Evolutionary conservation across 2,113 vertebrate species (phyloP).

Genomic region (Balaenoptera acutorostrata): DNA sequence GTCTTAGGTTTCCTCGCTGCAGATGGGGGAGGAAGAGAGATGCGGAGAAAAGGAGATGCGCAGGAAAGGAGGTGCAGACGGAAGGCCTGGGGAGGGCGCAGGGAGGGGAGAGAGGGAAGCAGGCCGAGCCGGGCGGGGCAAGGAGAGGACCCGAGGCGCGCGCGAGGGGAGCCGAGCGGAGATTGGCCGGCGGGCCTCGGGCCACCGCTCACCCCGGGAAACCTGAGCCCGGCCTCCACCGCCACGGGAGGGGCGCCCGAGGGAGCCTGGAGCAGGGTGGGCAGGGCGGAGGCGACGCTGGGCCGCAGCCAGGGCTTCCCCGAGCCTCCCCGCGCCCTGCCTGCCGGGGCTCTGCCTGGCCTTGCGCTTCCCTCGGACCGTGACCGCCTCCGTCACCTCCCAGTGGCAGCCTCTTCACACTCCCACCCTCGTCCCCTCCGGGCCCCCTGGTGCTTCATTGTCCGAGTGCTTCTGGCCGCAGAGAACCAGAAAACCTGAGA

Average conservation of each 20-base stretch:
- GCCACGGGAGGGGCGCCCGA: background rate
- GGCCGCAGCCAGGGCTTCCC: background rate
- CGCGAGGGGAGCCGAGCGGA: rapidly evolving
- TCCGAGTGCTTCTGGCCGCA: background rate
- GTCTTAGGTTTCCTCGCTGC: background rate
- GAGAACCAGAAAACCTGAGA: background rate
- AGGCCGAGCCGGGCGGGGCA: rapidly evolving
- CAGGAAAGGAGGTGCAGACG: no score
- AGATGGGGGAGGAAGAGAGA: background rate
- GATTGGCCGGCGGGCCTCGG: background rate
- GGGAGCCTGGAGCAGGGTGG: rapidly evolving
- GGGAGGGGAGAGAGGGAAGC: background rate
- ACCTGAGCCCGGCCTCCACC: background rate
- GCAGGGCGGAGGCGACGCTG: rapidly evolving
- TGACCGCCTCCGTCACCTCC: rapidly evolving
- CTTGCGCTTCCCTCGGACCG: background rate
- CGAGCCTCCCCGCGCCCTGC: background rate
- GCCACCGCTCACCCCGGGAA: background rate
- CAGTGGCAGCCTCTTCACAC: background rate
- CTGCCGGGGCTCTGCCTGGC: background rate
- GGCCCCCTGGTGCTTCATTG: background rate
- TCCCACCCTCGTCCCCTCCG: background rate
- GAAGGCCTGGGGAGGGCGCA: background rate
- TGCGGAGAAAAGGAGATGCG: background rate
- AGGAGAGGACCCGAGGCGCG: background rate